Evolutionary conservation across 2,113 vertebrate species (phyloP), one percentile per base, ranked within the genome.

Genomic region (Notarius quadriscutis): DNA sequence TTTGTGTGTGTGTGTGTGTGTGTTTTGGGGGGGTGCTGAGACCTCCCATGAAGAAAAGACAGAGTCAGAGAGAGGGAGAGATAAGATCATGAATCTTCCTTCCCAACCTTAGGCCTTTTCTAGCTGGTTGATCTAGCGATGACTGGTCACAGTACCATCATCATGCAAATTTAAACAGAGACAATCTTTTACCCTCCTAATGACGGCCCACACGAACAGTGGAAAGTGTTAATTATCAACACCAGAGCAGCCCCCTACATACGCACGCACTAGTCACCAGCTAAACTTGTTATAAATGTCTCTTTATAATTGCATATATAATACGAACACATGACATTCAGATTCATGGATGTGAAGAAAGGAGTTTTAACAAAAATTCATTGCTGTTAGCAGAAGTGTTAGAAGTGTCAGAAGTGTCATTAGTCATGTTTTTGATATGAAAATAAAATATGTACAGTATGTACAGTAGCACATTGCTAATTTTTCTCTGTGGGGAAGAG

Each of bases 121-220:
- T 88, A 87, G 90, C 87, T 88, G 90, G 88, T 87, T 91, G 90
- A 91, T 89, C 88, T 91, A 90, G 87, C 89, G 30, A 83, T 90
- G 89, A 90, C 86, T 90, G 90, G 90, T 90, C 91, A 91, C 88
- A 89, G 90, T 89, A 91, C 88, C 90, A 91, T 89, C 90, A 90
- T 91, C 91, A 91, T 91, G 91, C 91, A 91, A 91, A 90, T 92
- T 92, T 91, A 92, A 92, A 92, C 88, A 90, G 87, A 91, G 90
- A 85, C 87, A 79, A 92, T 92, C 89, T 89, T 92, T 91, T 88
- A 91, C 87, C 75, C 80, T 85, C 87, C 87, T 91, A 88, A 89
- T 89, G 87, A 87, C 51, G 88, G 79, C 87, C 89, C 85, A 87
- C 90, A 87, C 85, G 75, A 85, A 88, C 86, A 87, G 88, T 78